Base-by-base conservation (phyloP, 2,113 vertebrate species). In the Emberiza fucata region DNA sequence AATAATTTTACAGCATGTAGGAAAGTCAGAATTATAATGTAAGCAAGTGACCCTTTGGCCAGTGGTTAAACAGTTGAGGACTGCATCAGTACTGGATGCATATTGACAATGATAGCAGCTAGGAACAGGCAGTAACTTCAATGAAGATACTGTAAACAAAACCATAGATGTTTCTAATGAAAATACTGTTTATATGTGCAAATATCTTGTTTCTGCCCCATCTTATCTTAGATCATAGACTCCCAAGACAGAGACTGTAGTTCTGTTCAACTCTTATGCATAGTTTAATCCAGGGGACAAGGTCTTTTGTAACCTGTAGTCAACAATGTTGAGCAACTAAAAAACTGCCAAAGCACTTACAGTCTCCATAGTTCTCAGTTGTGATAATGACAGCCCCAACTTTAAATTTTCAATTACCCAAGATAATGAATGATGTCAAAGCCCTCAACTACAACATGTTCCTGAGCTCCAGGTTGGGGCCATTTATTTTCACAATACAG, bases 101-200 rank as follows among this genome's bases (percentile, higher is more conserved):
- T n/a, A 45, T 20, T 0, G 0, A 13, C 6, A 5, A 15, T 21
- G 14, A 39, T 11, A 16, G 12, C 14, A 80, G 23, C 5, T 39
- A 65, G 10, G 11, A 64, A 35, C 21, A 59, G 42, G 20, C 6
- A 35, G 24, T 42, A 35, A 48, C 25, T 72, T 53, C 22, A 70
- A 79, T 57, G 22, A 81, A 65, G 35, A n/a, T 27, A 31, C 8
- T 33, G 7, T 24, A 35, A 75, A 66, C 19, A 53, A 57, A 79
- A 50, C 5, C 8, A 44, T 14, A 61, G 14, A 10, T 11, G 6
- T 39, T 81, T 53, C 47, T 39, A 59, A 44, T 17, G 12, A 71
- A 80, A 86, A 57, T 35, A 15, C 3, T 77, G 4, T 20, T 65
- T 50, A 15, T 40, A 45, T 70, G 14, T 77, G 18, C 5, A 81